Conservation (phyloP, 2,888 invertebrate genomes). For the Ctena decussata region DNA sequence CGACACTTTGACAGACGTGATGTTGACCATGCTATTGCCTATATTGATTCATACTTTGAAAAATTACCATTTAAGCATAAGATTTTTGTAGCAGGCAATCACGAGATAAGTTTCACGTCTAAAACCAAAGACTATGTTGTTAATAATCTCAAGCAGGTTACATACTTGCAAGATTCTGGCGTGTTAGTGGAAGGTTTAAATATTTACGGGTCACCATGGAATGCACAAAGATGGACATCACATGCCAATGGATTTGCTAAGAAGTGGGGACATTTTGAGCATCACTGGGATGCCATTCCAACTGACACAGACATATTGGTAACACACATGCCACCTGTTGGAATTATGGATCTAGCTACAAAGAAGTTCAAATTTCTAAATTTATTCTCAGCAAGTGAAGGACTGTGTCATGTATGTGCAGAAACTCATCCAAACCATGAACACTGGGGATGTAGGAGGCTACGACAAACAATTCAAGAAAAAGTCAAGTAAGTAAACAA, state of each 20-base stretch:
- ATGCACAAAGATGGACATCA: constrained; percentile 71
- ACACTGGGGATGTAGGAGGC: constrained; percentile 74
- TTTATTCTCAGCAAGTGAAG: constrained; percentile 30
- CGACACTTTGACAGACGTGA: constrained; percentile 54
- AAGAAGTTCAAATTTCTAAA: constrained; percentile 49
- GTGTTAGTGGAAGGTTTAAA: constrained; percentile 77
- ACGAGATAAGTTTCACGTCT: constrained; percentile 76
- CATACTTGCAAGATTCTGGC: constrained; percentile 80
- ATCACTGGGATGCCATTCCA: constrained; percentile 78
- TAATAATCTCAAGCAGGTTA: constrained; percentile 70
- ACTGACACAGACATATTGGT: constrained; percentile 80
- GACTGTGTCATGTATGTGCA: constrained; percentile 58
- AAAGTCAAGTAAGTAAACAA: constrained; percentile 75
- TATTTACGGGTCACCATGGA: constrained; percentile 84
- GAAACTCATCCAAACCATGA: constrained; percentile 56
- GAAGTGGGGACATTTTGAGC: constrained; percentile 62
- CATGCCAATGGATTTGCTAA: constrained; percentile 76
- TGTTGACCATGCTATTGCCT: constrained; percentile 37
- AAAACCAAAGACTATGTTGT: constrained; percentile 67
- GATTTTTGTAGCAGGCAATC: constrained; percentile 84
- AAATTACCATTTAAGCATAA: constrained; percentile 80
- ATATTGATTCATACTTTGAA: constrained; percentile 77
- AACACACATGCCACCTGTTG: constrained; percentile 82
- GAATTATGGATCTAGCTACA: constrained; percentile 74
- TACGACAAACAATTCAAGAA: constrained; percentile 67